Evolutionary conservation across 2,797 vertebrate genomes (phyloP), one percentile per base, ranked within the genome.

Genomic region (Antrozous pallidus): DNA sequence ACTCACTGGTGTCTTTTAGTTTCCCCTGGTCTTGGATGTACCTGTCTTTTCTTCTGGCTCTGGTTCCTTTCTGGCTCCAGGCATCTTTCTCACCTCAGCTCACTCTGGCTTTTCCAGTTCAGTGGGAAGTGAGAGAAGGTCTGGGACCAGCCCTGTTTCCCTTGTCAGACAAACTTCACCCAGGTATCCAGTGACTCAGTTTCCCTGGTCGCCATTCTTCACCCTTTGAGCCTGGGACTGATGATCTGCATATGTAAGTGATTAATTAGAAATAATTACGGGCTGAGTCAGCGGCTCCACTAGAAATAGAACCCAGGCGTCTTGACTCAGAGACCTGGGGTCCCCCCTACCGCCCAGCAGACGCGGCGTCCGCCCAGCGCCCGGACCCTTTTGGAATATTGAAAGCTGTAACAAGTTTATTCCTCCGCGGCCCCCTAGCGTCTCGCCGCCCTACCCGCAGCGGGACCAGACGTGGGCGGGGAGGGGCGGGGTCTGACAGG

Each of bases 251-350:
- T 92, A 96, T 88, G 90, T 80, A 95, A 97, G 94, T 96, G 12
- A 81, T 75, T 31, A 84, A 90, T 70, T 51, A 88, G 61, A 69
- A 77, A 80, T 95, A 97, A 96, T 97, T 95, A 96, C 36, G 71
- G 90, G 88, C 61, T 96, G 96, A 96, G 95, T 97, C 95, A 96
- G 58, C 42, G 79, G 61, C 67, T 95, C 84, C 40, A 71, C 85
- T 95, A 93, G 94, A 97, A 96, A 96, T 84, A 96, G 94, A 96
- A 93, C 40, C 78, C 75, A 67, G 93, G 97, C 96, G 94, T 97
- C 96, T 97, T 63, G 94, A 97, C 92, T 96, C 95, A 61, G 77
- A 96, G 95, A 89, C 87, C 61, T 63, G 8, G 42, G 36, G 75
- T 79, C 88, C 65, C 63, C 73, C 82, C 49, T 36, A 51, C 69